These are phyloP conservation scores for Drosophila atripex DNA, from an alignment of 2,888 invertebrate species.

Conservation along the genomic window DNA sequence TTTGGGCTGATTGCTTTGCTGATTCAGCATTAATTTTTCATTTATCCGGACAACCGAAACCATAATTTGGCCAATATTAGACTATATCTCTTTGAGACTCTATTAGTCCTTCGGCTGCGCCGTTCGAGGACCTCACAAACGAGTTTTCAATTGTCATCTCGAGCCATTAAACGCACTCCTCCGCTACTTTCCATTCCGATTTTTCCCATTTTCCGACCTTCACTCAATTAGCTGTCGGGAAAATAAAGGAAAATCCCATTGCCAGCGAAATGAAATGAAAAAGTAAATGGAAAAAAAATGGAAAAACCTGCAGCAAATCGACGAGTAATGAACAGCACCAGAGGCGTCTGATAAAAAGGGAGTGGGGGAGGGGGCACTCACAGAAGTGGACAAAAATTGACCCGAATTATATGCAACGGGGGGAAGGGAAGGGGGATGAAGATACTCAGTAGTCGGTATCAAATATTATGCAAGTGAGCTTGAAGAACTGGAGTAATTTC, in stretches of 20 bases:
- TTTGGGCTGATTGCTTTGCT: constrained; percentile 67
- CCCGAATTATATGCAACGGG: constrained; percentile 47
- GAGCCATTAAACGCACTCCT: constrained; percentile 53
- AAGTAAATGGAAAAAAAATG: constrained; percentile 11
- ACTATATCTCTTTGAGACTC: background rate
- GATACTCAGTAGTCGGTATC: constrained; percentile 6
- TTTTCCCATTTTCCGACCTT: constrained; percentile 24
- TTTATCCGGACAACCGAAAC: constrained; percentile 13
- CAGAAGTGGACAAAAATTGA: constrained; percentile 22
- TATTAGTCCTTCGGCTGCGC: background rate
- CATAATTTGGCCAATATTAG: constrained; percentile 14
- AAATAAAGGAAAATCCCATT: constrained; percentile 3
- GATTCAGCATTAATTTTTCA: constrained; percentile 62
- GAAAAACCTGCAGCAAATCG: constrained; percentile 57
- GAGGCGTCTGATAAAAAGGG: background rate
- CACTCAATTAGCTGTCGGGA: constrained; percentile 59
- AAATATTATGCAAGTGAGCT: constrained; percentile 21
- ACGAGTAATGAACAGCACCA: constrained; percentile 49
- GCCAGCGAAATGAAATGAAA: constrained; percentile 16
- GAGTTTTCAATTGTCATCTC: constrained; percentile 34
- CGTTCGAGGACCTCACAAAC: constrained; percentile 15
- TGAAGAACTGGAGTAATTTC: constrained; percentile 41
- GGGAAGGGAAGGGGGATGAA: no score
- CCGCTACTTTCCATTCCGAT: constrained; percentile 6
- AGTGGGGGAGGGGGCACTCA: background rate